Evolutionary conservation across 2,888 invertebrate genomes (phyloP), one percentile per base, ranked within the genome.

Genomic region (Escarpia spicata): DNA sequence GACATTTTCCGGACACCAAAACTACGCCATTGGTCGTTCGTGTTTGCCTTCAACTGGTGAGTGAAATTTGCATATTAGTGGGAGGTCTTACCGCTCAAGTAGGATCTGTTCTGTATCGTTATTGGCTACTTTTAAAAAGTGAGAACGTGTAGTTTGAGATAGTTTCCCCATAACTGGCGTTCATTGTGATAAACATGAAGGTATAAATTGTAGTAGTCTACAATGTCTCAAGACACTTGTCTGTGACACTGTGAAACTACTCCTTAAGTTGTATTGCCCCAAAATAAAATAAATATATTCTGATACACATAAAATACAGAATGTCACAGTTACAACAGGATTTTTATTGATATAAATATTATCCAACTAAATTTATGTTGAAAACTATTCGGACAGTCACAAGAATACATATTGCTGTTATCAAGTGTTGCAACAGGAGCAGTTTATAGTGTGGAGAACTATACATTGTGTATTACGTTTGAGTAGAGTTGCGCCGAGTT

Each of bases 1-100:
- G 95, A 95, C 93, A 92, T 95, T 37, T 93, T 96, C 92, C 93
- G 94, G 52, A 95, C 95, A 44, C 95, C 95, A 9, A 92, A 94
- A 9, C 94, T 96, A 37, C 94, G 96, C 90, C 95, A 94, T 91
- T 94, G 94, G 92, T 94, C 95, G 52, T 45, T 96, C 12, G 94
- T 75, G 3, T 75, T 75, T 8, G 75, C 75, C 75, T 75, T 26
- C 75, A n/a, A 26, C 75, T 75, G 75, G 75, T 75, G 75, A 75
- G 75, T 75, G 26, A 75, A 75, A 52, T n/a, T 75, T 75, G 26
- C n/a, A 26, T 26, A n/a, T 26, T 15, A 75, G 75, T 75, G 75
- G 75, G 75, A 75, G 26, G 19, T 26, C 19, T 75, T n/a, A 75
- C 26, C 19, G 75, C 75, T 26, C 26, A 75, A 26, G 75, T 26